These are phyloP conservation scores for Aelia acuminata DNA, from an alignment of 2,888 invertebrate species.

Conservation along the genomic window DNA sequence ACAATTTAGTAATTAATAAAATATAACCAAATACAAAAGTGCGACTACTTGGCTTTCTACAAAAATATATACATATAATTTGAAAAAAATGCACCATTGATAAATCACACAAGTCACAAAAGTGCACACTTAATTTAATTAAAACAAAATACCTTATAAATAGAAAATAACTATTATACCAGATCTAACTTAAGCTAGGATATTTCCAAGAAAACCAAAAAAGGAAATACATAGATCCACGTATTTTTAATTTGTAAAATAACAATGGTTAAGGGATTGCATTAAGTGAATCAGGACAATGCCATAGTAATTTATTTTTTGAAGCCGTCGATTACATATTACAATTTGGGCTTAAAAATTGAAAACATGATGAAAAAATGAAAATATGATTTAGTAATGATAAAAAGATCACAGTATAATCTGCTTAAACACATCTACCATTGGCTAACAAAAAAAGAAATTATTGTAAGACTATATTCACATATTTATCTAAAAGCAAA, in stretches of 20 bases:
- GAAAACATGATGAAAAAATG: too few relatives aligned
- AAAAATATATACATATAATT: constrained; percentile 55
- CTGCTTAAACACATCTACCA: not conserved
- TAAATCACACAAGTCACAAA: constrained; percentile 49
- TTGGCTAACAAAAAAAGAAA: constrained; percentile 22
- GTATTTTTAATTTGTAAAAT: not conserved
- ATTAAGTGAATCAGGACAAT: not conserved
- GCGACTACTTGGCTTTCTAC: constrained; percentile 49
- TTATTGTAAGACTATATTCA: not conserved
- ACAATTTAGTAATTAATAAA: constrained; percentile 2
- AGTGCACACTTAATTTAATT: constrained; percentile 49
- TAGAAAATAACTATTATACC: constrained; percentile 36
- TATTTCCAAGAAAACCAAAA: not conserved
- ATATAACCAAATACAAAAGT: constrained; percentile 44
- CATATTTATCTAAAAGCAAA: constrained; percentile 36
- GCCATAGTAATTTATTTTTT: not conserved
- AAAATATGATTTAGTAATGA: not conserved
- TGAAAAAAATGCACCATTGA: constrained; percentile 53
- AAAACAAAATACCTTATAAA: constrained; percentile 48
- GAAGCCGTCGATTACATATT: not conserved
- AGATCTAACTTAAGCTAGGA: constrained; percentile 32
- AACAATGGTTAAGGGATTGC: not conserved
- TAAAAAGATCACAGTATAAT: constrained; percentile 29
- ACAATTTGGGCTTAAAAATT: not conserved
- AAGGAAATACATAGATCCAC: constrained; percentile 18